These are phyloP conservation scores for Stenotaenia linearis DNA, from an alignment of 2,888 invertebrate genomes.

Conservation along the genomic window DNA sequence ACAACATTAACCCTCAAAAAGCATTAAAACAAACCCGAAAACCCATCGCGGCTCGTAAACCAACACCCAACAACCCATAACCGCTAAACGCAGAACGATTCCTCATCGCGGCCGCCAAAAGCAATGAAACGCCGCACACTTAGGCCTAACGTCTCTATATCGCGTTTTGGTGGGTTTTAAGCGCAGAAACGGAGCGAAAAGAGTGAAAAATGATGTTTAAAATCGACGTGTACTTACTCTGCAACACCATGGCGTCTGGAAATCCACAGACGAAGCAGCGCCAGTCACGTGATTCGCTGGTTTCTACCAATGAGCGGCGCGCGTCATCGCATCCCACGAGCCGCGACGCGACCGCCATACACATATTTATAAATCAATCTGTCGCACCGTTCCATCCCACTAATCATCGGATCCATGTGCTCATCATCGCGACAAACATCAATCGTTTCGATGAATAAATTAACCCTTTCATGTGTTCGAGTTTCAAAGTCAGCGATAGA, in stretches of 20 bases:
- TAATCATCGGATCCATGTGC: background rate
- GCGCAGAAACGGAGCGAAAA: background rate
- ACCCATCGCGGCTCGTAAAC: background rate
- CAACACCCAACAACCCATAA: background rate
- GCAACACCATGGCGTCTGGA: slow-evolving; percentile 29
- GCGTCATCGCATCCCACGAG: background rate
- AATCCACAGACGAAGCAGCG: slow-evolving; percentile 12
- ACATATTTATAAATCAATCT: slow-evolving; percentile 24
- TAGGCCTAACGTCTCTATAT: too few relatives aligned
- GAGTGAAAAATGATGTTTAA: background rate
- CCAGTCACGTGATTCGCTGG: background rate
- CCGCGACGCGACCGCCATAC: background rate
- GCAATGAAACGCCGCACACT: too few relatives aligned
- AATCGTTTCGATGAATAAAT: too few relatives aligned
- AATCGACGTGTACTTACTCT: slow-evolving; percentile 1
- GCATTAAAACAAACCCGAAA: background rate
- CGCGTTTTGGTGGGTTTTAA: too few relatives aligned
- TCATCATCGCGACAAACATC: too few relatives aligned
- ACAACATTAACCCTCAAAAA: background rate
- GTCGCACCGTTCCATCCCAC: background rate
- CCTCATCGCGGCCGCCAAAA: too few relatives aligned
- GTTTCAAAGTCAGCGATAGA: too few relatives aligned
- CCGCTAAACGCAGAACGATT: too few relatives aligned
- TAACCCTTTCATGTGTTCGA: too few relatives aligned
- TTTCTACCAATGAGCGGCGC: background rate